Evolutionary conservation across 2,797 vertebrate genomes (phyloP).

Genomic region (Heliangelus exortis): DNA sequence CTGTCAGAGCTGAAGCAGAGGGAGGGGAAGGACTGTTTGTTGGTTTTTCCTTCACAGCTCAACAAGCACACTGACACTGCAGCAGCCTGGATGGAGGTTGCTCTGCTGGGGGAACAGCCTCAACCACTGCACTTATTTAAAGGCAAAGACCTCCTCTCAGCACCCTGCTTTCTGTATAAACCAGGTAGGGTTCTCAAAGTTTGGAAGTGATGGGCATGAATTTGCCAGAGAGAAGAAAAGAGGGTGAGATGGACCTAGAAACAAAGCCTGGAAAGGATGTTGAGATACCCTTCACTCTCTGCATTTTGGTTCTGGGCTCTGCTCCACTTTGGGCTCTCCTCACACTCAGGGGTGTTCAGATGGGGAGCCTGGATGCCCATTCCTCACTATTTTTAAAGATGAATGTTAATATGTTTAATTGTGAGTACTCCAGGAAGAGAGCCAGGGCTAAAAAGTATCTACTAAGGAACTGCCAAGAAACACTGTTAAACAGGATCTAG

Average conservation of each 20-base stretch:
- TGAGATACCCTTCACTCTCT: not conserved
- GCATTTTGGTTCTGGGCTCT: not conserved
- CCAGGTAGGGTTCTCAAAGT: not conserved
- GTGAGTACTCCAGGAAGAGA: constrained; percentile 41
- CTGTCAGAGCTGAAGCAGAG: constrained; percentile 30
- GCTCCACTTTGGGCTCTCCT: not conserved
- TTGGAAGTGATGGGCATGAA: not conserved
- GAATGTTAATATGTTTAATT: constrained; percentile 56
- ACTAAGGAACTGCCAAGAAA: constrained; percentile 61
- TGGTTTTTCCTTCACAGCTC: constrained; percentile 25
- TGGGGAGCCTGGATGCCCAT: constrained; percentile 28
- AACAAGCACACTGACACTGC: not conserved
- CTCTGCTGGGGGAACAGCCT: not conserved
- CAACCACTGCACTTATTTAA: not conserved
- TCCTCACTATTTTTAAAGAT: constrained; percentile 36
- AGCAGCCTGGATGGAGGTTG: not conserved
- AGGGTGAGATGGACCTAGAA: not conserved
- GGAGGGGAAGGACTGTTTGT: constrained; percentile 3
- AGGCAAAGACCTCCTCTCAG: not conserved
- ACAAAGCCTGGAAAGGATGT: not conserved
- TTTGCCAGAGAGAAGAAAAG: not conserved
- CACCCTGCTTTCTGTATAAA: not conserved
- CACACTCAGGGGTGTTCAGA: not conserved
- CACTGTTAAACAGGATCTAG: constrained; percentile 63
- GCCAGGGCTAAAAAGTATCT: constrained; percentile 56